These are phyloP conservation scores for Cheilosia variabilis DNA, from an alignment of 2,888 invertebrate genomes.

Conservation along the genomic window DNA sequence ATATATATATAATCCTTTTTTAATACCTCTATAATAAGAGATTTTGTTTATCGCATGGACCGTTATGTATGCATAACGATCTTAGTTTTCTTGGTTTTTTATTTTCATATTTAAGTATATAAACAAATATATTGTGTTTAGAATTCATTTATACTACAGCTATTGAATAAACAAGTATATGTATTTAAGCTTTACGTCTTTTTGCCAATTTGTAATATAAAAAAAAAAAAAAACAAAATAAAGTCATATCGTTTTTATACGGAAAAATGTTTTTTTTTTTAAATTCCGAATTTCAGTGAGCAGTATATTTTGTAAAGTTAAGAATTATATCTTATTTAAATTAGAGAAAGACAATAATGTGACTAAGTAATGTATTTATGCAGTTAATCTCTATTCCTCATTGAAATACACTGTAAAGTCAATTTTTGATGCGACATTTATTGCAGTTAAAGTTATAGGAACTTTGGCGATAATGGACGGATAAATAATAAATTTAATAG, in stretches of 20 bases:
- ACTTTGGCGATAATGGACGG: constrained; percentile 79
- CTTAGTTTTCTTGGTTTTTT: constrained; percentile 6
- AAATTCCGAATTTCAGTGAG: constrained; percentile 52
- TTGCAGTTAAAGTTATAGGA: constrained; percentile 70
- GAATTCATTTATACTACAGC: constrained; percentile 2
- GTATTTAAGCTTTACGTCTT: too few species aligned
- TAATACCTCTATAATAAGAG: constrained; percentile 56
- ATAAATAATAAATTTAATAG: constrained; percentile 79
- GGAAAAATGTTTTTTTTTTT: neutral
- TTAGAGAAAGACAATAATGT: neutral
- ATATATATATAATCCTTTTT: constrained; percentile 50
- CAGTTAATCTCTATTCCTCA: constrained; percentile 8
- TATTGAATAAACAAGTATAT: too few species aligned
- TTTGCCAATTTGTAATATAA: too few species aligned
- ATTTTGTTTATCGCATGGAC: constrained; percentile 68
- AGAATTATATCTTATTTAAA: neutral
- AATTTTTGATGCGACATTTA: constrained; percentile 8
- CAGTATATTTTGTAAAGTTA: constrained; percentile 19
- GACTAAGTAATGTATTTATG: constrained; percentile 5
- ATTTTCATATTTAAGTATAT: neutral
- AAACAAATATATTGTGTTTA: constrained; percentile 6
- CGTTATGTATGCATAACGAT: constrained; percentile 21
- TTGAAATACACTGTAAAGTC: neutral
- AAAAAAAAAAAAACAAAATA: too few species aligned
- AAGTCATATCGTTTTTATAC: neutral